Conservation (phyloP, 1,140 invertebrate species). For the Pogonus chalceus region DNA sequence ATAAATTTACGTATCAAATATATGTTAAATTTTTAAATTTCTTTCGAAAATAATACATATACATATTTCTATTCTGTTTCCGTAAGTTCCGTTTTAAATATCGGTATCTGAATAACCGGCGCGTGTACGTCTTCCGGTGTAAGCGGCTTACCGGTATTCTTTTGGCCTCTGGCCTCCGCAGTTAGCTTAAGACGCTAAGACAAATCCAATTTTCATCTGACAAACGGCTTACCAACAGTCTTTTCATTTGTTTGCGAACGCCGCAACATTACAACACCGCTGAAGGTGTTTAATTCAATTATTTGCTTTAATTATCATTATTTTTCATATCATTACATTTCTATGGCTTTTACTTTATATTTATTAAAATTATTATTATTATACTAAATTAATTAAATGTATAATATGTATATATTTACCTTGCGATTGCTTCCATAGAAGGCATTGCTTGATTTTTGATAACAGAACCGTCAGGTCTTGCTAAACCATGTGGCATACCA, state of each 20-base stretch:
- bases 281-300: background rate
- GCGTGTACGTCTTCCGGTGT: conserved; percentile 16
- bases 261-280: background rate
- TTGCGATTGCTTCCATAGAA: conserved; percentile 75
- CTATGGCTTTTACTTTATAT: background rate
- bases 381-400: background rate
- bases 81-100: too few relatives aligned
- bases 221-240: background rate
- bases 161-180: conserved; percentile 17
- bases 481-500: conserved; percentile 73
- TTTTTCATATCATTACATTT: background rate
- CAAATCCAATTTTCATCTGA: conserved; percentile 1
- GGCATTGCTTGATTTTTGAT: conserved; percentile 67
- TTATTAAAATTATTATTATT: background rate
- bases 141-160: conserved; percentile 17
- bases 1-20: too few relatives aligned
- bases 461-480: conserved; percentile 54
- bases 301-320: background rate
- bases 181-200: background rate
- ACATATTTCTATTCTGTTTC: too few relatives aligned
- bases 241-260: background rate
- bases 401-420: conserved; percentile 42
- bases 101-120: conserved; percentile 6
- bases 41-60: too few relatives aligned
- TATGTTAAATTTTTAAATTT: too few relatives aligned